Conservation (phyloP, 2,797 vertebrate species). For the Threskiornis aethiopicus region DNA sequence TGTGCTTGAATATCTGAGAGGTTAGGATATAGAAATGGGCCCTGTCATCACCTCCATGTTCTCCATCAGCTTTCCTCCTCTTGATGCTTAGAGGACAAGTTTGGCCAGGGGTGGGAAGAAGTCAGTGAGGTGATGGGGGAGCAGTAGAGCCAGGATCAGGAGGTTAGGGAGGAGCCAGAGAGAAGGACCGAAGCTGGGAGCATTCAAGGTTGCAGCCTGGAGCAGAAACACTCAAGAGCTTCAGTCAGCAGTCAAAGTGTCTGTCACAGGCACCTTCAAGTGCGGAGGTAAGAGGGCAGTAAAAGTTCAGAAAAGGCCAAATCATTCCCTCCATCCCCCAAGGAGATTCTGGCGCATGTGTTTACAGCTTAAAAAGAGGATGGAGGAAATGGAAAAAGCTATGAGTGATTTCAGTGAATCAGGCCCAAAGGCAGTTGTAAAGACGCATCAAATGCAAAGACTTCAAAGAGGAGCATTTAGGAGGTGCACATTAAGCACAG, state of each 20-base stretch:
- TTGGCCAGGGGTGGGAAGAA: not conserved
- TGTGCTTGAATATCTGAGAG: not conserved
- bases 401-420: not conserved
- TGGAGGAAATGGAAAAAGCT: conserved; percentile 46
- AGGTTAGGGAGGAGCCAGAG: not conserved
- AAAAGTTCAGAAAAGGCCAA: not conserved
- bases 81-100: not conserved
- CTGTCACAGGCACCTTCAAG: not conserved
- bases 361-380: not conserved
- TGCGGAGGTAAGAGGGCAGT: not conserved
- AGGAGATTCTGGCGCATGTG: not conserved
- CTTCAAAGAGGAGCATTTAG: not conserved
- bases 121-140: not conserved
- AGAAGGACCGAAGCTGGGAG: not conserved
- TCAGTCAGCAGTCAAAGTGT: not conserved
- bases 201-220: not conserved
- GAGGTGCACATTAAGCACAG: not conserved
- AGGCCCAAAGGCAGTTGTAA: not conserved
- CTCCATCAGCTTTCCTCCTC: not conserved
- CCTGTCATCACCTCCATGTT: not conserved
- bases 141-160: not conserved
- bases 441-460: not conserved
- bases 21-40: not conserved
- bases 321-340: not conserved
- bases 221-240: not conserved